Conservation (phyloP, 1,140 invertebrate species). For the Drosophila lini region DNA sequence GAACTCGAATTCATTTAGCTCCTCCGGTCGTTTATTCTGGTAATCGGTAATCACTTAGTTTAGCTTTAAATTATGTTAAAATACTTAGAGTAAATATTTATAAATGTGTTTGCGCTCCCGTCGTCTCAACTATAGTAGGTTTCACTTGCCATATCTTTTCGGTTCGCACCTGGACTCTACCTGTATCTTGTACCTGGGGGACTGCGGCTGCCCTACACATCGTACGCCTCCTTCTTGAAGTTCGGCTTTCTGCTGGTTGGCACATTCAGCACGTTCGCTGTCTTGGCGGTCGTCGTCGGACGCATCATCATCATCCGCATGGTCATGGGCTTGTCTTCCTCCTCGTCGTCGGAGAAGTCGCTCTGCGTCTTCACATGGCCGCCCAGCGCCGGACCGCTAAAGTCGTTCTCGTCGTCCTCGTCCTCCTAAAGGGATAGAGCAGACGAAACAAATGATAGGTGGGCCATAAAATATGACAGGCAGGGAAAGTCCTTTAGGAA, state of each 20-base stretch:
- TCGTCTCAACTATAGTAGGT: conserved; percentile 3
- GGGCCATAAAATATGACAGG: background rate
- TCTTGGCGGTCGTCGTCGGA: conserved; percentile 47
- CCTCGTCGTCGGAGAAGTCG: conserved; percentile 82
- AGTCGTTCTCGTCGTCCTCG: conserved; percentile 82
- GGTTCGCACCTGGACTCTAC: conserved; percentile 23
- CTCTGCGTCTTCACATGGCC: conserved; percentile 80
- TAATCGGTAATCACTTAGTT: conserved; percentile 41
- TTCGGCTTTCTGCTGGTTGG: conserved; percentile 78
- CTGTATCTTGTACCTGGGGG: conserved; percentile 10
- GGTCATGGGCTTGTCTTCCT: conserved; percentile 81
- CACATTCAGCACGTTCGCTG: conserved; percentile 78
- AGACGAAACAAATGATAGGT: background rate
- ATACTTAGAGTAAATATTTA: conserved; percentile 75
- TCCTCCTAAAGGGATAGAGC: conserved; percentile 49
- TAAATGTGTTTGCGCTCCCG: conserved; percentile 64
- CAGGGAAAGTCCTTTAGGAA: conserved; percentile 32
- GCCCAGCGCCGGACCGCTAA: conserved; percentile 80
- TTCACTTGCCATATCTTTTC: conserved; percentile 41
- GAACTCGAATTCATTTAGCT: conserved; percentile 44
- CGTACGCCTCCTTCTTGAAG: conserved; percentile 80
- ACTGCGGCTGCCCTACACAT: conserved; percentile 66
- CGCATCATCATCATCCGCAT: conserved; percentile 80
- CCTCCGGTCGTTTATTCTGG: conserved; percentile 37
- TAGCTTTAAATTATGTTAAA: conserved; percentile 75